Base-by-base conservation (phyloP, 2,888 invertebrate species). In the Rhamnusium bicolor region DNA sequence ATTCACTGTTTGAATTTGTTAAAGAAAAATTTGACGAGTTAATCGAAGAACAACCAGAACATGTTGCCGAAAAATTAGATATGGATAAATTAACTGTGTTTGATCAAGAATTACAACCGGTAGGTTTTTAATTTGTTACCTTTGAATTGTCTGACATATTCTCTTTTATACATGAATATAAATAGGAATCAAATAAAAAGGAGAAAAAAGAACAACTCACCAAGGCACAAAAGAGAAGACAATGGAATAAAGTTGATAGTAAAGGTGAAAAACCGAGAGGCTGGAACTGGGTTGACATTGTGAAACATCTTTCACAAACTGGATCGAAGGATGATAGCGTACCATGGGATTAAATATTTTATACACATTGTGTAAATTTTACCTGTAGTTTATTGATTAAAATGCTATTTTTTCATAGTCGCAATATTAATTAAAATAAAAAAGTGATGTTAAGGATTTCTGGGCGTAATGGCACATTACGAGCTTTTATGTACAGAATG, bases 261-360 rank as follows among this genome's bases (percentile, higher is more conserved):
- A 90, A 91, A 18, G 97, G 97, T 0, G 97, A 98, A 85, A 92
- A 91, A 78, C 94, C 96, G 0, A 89, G 98, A 27, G 98, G 98
- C 0, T 96, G 94, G 92, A 93, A 98, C 89, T 98, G 98, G 98
- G 93, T 98, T 8, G 98, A 98, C 86, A 93, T 98, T 75, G 94
- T 98, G n/a, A 97, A 96, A 87, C 98, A 98, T 89, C 91, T 98
- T 72, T 96, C 96, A 8, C 98, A 98, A 86, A 93, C 93, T 65
- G 92, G 91, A 74, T 89, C 89, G 56, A 90, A 91, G 83, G 88
- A 89, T 68, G 89, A 89, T 67, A 78, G 80, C 24, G 73, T 72
- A 62, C 80, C 80, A 3, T 63, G 77, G 53, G 70, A 78, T 56
- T 80, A 74, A 73, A 58, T 47, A 54, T 18, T 69, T 46, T 63